Evolutionary conservation across 2,113 vertebrate genomes (phyloP).

Genomic region (Oriolus oriolus): DNA sequence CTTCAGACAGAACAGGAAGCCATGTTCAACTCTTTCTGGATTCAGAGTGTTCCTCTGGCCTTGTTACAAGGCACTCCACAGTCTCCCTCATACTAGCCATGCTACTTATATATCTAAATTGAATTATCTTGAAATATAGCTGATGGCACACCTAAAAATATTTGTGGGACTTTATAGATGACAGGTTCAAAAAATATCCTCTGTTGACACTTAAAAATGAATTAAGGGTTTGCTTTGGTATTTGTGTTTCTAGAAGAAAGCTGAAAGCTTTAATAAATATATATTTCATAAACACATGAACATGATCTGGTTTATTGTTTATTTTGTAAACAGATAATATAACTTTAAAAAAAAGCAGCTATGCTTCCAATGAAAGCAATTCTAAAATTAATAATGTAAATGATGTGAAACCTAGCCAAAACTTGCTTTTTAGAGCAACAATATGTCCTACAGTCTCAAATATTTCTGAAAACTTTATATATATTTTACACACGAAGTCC

Average conservation of each 20-base stretch:
- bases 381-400: neutral
- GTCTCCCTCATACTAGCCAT: neutral
- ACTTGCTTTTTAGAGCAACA: neutral
- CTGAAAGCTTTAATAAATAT: no score
- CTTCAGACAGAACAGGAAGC: neutral
- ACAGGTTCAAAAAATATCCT: neutral
- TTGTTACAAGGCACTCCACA: neutral
- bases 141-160: neutral
- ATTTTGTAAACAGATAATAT: neutral
- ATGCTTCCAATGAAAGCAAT: neutral
- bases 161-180: neutral
- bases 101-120: neutral
- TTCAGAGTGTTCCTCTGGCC: neutral
- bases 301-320: neutral
- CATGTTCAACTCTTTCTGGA: neutral
- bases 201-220: neutral
- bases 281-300: neutral
- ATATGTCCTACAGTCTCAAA: neutral
- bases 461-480: neutral
- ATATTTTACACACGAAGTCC: neutral
- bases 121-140: neutral
- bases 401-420: neutral
- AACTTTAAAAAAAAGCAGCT: neutral
- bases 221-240: neutral
- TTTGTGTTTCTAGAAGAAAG: neutral